Conservation (phyloP, 2,113 vertebrate genomes). For the Psammodynastes pulverulentus region DNA sequence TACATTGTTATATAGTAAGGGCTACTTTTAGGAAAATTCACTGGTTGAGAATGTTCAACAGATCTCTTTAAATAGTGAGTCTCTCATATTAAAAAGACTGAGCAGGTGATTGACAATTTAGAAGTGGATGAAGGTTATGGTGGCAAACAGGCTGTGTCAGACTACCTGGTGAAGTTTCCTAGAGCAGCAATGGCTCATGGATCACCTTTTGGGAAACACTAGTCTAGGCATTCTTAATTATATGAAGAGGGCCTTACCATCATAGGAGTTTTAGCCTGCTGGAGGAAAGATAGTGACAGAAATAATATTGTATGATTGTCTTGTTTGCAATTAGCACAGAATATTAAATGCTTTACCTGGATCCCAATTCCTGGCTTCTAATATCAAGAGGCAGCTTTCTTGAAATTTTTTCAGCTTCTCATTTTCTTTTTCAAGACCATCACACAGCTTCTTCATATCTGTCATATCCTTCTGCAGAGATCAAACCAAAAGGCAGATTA, state of each 20-base stretch:
- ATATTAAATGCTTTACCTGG: constrained; percentile 59
- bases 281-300: not conserved
- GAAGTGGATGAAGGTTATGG: not conserved
- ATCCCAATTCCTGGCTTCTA: constrained; percentile 65
- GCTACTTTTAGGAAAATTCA: not conserved
- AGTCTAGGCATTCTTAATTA: not conserved
- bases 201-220: not conserved
- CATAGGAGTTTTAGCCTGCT: not conserved
- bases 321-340: not conserved
- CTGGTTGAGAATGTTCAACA: not conserved
- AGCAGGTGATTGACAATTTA: not conserved
- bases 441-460: constrained; percentile 43
- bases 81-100: not conserved
- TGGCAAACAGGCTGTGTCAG: not conserved
- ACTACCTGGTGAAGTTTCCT: not conserved
- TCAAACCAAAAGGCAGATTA: not conserved
- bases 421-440: constrained; percentile 59
- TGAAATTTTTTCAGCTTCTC: constrained; percentile 70
- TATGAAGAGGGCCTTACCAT: not conserved
- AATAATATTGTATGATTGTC: not conserved
- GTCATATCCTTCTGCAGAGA: constrained; percentile 46
- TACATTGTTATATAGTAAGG: not conserved
- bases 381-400: constrained; percentile 64
- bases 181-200: not conserved
- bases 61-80: not conserved